These are phyloP conservation scores for Porites divaricata DNA, from an alignment of 92 coral and sea anemone species.

Conservation along the genomic window DNA sequence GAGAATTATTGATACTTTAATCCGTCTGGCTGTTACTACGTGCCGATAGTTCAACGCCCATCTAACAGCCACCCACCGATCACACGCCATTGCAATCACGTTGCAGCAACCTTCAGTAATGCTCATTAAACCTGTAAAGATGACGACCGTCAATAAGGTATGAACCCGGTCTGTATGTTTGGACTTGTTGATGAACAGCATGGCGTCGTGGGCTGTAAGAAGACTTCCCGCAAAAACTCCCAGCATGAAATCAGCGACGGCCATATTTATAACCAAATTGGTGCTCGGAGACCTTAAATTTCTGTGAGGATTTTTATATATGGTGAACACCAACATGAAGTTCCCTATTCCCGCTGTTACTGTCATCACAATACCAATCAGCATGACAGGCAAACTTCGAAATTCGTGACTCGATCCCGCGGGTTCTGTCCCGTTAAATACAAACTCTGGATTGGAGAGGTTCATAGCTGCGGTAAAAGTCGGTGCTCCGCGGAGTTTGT, in stretches of 20 bases:
- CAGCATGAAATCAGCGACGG: constrained; percentile 11
- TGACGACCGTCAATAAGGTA: too few relatives aligned
- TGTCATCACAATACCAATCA: not conserved
- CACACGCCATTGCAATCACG: constrained; percentile 30
- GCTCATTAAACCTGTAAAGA: not conserved
- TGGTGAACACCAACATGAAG: not conserved
- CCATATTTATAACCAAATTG: constrained; percentile 8
- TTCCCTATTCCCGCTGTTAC: constrained; percentile 7
- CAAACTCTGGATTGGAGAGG: not conserved
- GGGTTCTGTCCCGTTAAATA: not conserved
- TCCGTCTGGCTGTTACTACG: constrained; percentile 15
- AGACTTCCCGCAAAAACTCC: constrained; percentile 6
- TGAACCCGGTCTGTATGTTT: not conserved
- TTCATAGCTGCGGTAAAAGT: not conserved
- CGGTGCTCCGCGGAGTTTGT: not conserved
- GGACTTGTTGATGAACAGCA: not conserved
- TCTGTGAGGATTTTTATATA: constrained; percentile 25
- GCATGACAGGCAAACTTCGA: not conserved
- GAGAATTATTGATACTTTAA: not conserved
- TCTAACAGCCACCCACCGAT: constrained; percentile 28
- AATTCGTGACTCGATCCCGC: not conserved
- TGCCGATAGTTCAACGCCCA: not conserved
- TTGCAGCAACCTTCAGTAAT: constrained; percentile 14
- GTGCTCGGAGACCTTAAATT: constrained; percentile 18
- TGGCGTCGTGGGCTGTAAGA: not conserved